Evolutionary conservation across 2,888 invertebrate species (phyloP).

Genomic region (Malthinus seriepunctatus): DNA sequence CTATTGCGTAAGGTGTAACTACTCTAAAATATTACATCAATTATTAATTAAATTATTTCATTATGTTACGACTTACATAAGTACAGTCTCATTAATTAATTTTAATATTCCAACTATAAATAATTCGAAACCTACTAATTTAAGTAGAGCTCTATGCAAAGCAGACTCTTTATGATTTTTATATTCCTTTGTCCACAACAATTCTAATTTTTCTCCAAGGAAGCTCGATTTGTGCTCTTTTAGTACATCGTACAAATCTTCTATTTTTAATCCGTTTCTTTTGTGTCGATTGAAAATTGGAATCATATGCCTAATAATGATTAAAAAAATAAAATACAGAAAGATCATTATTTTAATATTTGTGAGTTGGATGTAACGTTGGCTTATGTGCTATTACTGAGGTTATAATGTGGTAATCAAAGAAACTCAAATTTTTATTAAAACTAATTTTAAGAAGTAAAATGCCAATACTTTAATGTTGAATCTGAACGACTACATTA

Average conservation of each 20-base stretch:
- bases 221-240: slow-evolving; percentile 67
- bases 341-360: too few relatives aligned
- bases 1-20: slow-evolving; percentile 59
- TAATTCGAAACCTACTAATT: slow-evolving; percentile 45
- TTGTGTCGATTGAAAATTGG: slow-evolving; percentile 17
- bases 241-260: slow-evolving; percentile 73
- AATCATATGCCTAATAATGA: slow-evolving; percentile 15
- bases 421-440: too few relatives aligned
- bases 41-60: neutral
- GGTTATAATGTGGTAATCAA: too few relatives aligned
- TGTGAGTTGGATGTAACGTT: too few relatives aligned
- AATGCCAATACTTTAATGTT: too few relatives aligned
- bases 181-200: slow-evolving; percentile 51
- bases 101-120: slow-evolving; percentile 43
- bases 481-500: too few relatives aligned
- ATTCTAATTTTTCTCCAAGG: slow-evolving; percentile 68
- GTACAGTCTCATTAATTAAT: slow-evolving; percentile 45
- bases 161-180: slow-evolving; percentile 46
- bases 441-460: too few relatives aligned
- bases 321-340: too few relatives aligned
- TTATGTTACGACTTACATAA: slow-evolving; percentile 45
- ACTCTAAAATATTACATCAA: slow-evolving; percentile 39
- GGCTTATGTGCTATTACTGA: too few relatives aligned
- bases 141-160: slow-evolving; percentile 44
- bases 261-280: slow-evolving; percentile 54